These are phyloP conservation scores for Conomelus anceps DNA, from an alignment of 2,888 invertebrate genomes.

Conservation along the genomic window DNA sequence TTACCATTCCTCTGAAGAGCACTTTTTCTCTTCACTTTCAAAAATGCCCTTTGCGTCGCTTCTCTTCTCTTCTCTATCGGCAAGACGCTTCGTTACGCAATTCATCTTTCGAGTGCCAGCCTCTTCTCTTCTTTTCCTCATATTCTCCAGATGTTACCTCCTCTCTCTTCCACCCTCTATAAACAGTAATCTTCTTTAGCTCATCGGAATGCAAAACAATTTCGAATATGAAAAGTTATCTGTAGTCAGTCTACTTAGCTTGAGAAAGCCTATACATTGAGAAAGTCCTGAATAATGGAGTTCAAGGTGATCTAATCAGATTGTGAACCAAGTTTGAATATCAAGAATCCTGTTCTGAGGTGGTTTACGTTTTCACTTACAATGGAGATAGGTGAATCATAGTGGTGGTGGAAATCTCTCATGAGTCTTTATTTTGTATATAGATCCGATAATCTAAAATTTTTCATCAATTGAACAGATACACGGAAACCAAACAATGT, in stretches of 20 bases:
- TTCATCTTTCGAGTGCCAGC: neutral
- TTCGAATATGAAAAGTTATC: neutral
- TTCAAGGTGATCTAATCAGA: too few relatives aligned
- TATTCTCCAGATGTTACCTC: neutral
- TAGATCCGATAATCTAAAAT: too few relatives aligned
- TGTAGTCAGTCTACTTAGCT: neutral
- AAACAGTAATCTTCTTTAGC: neutral
- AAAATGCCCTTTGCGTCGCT: neutral
- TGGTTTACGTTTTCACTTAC: too few relatives aligned
- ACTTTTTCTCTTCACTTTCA: slow-evolving; percentile 1
- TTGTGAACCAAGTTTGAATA: too few relatives aligned
- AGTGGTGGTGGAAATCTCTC: too few relatives aligned
- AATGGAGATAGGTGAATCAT: too few relatives aligned
- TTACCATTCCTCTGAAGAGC: slow-evolving; percentile 4
- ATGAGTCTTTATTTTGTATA: too few relatives aligned
- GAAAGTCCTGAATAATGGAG: too few relatives aligned
- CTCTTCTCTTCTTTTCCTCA: neutral
- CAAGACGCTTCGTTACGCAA: neutral
- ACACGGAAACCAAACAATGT: too few relatives aligned
- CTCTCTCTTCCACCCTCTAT: neutral
- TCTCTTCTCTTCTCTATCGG: neutral
- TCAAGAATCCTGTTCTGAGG: too few relatives aligned
- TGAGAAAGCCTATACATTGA: too few relatives aligned
- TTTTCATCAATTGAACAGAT: too few relatives aligned
- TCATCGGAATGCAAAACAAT: neutral